Conservation (phyloP, 1,140 invertebrate genomes). For the Cyphomyrmex costatus region DNA sequence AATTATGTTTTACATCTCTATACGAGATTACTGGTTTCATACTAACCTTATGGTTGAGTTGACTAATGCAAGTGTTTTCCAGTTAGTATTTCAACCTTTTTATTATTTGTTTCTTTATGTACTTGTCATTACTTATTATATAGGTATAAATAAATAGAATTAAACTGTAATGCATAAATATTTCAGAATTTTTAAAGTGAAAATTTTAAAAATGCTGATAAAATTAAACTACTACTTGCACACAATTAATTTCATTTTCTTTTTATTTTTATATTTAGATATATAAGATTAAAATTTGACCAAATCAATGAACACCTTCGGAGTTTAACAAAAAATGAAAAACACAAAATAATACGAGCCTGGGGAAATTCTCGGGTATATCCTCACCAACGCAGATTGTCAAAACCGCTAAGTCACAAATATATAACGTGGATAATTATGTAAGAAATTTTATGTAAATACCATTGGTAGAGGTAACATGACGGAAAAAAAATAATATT, state of each 20-base stretch:
- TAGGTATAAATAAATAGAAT: background rate
- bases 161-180: background rate
- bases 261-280: background rate
- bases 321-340: background rate
- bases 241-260: background rate
- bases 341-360: background rate
- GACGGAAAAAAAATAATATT: background rate
- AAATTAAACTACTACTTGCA: background rate
- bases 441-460: background rate
- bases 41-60: conserved; percentile 13
- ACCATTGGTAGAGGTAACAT: background rate
- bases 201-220: background rate
- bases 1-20: background rate
- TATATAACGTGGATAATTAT: conserved; percentile 2
- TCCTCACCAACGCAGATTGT: too few species aligned
- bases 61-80: background rate
- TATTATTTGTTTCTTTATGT: too few species aligned
- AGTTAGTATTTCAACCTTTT: conserved; percentile 7
- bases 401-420: background rate
- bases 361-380: background rate
- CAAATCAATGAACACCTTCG: conserved; percentile 1
- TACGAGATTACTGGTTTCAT: background rate
- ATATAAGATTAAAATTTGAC: conserved; percentile 20
- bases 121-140: too few species aligned
- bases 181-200: background rate